These are phyloP conservation scores for Ochlodes sylvanus DNA, from an alignment of 2,888 invertebrate species.

Conservation along the genomic window DNA sequence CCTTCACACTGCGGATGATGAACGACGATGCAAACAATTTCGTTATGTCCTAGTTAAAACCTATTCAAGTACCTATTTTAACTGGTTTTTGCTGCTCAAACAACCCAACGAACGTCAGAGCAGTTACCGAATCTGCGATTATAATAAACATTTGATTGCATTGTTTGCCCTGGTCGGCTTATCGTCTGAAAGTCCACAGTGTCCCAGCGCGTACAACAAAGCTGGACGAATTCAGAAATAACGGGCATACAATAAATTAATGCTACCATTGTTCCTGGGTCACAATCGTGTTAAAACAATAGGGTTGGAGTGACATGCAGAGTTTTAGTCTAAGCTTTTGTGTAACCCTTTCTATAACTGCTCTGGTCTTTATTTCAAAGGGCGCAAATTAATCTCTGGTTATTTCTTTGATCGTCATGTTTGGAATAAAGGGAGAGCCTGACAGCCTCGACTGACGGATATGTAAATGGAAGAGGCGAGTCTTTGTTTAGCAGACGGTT, in stretches of 20 bases:
- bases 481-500: conserved; percentile 30
- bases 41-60: too few relatives aligned
- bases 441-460: conserved; percentile 70
- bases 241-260: conserved; percentile 67
- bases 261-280: conserved; percentile 70
- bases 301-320: conserved; percentile 80
- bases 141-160: background rate
- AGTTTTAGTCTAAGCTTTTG: conserved; percentile 80
- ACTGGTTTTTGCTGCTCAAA: too few relatives aligned
- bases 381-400: conserved; percentile 81
- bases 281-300: conserved; percentile 75
- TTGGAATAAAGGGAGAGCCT: conserved; percentile 66
- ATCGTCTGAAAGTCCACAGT: conserved; percentile 20
- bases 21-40: too few relatives aligned
- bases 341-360: conserved; percentile 68
- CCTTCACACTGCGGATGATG: too few relatives aligned
- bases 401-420: conserved; percentile 79
- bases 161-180: conserved; percentile 21
- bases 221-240: conserved; percentile 49
- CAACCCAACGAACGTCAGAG: too few relatives aligned
- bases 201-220: conserved; percentile 36
- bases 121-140: too few relatives aligned
- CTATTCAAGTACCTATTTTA: too few relatives aligned
- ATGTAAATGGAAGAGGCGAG: conserved; percentile 58
- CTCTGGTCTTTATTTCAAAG: conserved; percentile 63